Percentiles rank a stretch among this genome's conserved stretches.
These are phyloP conservation scores for Chamaetylas fuelleborni DNA, from an alignment of 2,113 vertebrate species.

Conservation along the genomic window DNA sequence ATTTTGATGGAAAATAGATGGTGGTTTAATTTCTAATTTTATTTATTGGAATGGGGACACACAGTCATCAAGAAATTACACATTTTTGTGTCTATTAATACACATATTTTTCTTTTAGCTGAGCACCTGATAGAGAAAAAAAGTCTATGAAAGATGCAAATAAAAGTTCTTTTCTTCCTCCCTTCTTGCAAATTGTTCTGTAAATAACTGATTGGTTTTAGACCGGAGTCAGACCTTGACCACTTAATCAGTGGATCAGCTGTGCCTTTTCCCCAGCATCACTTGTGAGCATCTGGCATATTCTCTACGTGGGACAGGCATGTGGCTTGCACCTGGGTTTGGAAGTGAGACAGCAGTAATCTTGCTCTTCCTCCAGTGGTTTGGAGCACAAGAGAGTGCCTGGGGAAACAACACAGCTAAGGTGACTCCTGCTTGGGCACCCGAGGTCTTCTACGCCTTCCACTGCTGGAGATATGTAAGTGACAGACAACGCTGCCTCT, in stretches of 20 bases:
- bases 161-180: neutral
- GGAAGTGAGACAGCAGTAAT: neutral
- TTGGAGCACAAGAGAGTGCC: neutral
- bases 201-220: neutral
- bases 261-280: conserved; percentile 45
- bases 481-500: neutral
- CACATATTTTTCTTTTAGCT: neutral
- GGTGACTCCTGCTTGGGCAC: neutral
- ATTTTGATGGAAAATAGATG: neutral
- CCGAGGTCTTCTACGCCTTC: neutral
- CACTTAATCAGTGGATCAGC: conserved; percentile 38
- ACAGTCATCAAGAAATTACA: neutral
- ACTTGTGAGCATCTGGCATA: neutral
- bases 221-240: conserved; percentile 24
- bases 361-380: neutral
- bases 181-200: neutral
- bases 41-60: neutral
- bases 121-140: neutral
- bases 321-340: neutral
- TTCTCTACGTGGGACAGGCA: neutral
- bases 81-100: neutral
- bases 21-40: neutral
- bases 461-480: neutral
- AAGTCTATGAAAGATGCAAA: neutral
- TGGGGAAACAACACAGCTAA: neutral